Conservation (phyloP, 2,113 vertebrate species). For the Orthonyx spaldingii region DNA sequence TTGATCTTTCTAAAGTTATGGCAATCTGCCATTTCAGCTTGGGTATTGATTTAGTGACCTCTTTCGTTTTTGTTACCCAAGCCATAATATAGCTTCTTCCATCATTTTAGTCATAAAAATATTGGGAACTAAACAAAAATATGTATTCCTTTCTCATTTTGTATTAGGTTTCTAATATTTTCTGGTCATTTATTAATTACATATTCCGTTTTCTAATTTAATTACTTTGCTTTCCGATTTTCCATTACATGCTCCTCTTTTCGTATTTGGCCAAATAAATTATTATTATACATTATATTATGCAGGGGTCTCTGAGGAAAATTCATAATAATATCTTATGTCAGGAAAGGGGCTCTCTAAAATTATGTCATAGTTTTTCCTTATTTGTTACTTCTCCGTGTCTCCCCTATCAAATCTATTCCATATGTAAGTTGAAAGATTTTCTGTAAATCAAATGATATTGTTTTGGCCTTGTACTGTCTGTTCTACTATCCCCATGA, state of each 20-base stretch:
- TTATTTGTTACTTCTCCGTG: background rate
- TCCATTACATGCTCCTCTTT: background rate
- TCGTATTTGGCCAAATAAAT: constrained; percentile 1
- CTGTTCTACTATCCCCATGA: background rate
- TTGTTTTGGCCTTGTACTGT: background rate
- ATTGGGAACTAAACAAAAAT: background rate
- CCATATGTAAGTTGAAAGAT: background rate
- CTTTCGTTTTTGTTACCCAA: background rate
- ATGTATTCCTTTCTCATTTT: background rate
- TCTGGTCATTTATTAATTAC: constrained; percentile 7
- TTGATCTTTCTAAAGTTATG: background rate
- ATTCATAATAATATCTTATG: background rate
- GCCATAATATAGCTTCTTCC: background rate
- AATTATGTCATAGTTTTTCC: background rate
- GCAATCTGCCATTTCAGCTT: background rate
- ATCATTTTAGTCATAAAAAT: background rate
- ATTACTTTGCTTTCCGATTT: constrained; percentile 30
- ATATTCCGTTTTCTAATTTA: background rate
- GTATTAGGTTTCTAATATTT: background rate
- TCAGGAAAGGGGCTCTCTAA: background rate
- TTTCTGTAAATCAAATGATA: background rate
- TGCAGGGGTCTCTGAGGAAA: background rate
- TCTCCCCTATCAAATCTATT: background rate
- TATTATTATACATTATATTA: background rate
- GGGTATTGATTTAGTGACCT: background rate